Conservation (phyloP, 2,113 vertebrate species). For the Chiloscyllium plagiosum region DNA sequence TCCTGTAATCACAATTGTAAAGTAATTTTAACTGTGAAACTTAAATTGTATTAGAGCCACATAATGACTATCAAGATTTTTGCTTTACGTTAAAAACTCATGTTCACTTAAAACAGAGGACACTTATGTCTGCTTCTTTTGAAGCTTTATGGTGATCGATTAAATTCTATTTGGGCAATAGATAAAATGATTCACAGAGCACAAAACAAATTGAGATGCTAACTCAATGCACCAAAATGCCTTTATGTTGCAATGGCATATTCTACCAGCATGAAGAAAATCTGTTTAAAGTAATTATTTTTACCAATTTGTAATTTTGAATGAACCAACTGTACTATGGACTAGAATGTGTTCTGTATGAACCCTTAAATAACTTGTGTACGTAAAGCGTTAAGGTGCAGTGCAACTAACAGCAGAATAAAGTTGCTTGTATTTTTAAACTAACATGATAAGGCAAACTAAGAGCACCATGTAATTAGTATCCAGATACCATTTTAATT, state of each 20-base stretch:
- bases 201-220: background rate
- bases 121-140: background rate
- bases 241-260: background rate
- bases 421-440: background rate
- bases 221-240: background rate
- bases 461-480: background rate
- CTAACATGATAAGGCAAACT: background rate
- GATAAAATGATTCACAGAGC: background rate
- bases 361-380: background rate
- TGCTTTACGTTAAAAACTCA: background rate
- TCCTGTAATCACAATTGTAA: background rate
- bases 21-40: background rate
- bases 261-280: background rate
- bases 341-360: background rate
- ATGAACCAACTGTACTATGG: background rate
- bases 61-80: background rate
- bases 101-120: background rate
- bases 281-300: background rate
- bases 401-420: background rate
- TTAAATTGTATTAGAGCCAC: background rate
- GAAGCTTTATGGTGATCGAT: background rate
- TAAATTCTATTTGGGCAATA: background rate
- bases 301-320: background rate
- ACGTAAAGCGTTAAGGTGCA: background rate
- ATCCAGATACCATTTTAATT: background rate